Evolutionary conservation across 2,113 vertebrate species (phyloP), one percentile per base, ranked within the genome.

Genomic region (Otocyon megalotis): DNA sequence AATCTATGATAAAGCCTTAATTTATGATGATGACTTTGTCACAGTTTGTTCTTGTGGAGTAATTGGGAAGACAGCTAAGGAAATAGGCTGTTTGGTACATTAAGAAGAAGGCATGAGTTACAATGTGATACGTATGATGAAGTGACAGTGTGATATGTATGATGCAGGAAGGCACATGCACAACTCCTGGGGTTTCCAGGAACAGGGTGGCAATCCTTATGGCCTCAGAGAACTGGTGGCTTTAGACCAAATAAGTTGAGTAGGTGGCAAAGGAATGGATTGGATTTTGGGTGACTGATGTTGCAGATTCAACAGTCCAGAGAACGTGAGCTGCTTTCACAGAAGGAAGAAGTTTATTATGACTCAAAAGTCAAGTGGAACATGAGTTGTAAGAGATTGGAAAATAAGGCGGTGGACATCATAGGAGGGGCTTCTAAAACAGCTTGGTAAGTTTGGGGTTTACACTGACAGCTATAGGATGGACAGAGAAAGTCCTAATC

Each of bases 391-490:
- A 13, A 62, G 5, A 43, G 9, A 26, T 1, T 2, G 10, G 17
- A 58, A 4, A 65, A 0, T 3, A 17, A 37, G 72, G 54, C 20
- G 14, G 0, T 30, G 2, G 1, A 10, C 32, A 1, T 8, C 22
- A 22, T 35, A 53, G 67, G 8, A 94, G 65, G 3, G 15, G 48
- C 80, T 71, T 28, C 20, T 8, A n/a, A 15, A 37, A 83, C 24
- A 72, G 15, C 11, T 28, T 43, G 4, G 8, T 15, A 83, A 80
- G 10, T 5, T 14, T 15, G 30, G 13, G 12, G 16, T 82, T 22
- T 62, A 14, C 7, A 28, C 11, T 79, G n/a, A 58, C 3, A 37
- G 22, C 37, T 14, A 4, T 8, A 32, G 48, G 26, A 26, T 65
- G 82, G 58, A 58, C 22, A 2, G 16, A 84, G 35, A 32, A 93